Evolutionary conservation across 1,140 invertebrate species (phyloP).

Genomic region (Vollenhovia emeryi): DNA sequence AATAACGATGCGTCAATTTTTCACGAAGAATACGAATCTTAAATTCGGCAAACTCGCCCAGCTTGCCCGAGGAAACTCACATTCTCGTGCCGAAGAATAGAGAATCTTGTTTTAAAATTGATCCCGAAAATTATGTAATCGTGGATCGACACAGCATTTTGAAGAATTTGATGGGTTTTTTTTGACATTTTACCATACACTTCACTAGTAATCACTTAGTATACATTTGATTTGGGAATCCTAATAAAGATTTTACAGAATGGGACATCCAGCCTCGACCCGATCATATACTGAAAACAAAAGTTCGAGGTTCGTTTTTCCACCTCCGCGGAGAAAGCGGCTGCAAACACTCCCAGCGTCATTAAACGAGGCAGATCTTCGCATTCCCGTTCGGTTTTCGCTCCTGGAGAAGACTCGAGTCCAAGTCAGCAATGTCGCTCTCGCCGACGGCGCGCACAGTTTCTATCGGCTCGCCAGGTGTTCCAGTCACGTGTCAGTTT

Average conservation of each 20-base stretch:
- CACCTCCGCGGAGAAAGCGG: not conserved
- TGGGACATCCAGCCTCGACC: not conserved
- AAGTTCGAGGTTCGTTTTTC: not conserved
- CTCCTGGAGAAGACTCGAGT: not conserved
- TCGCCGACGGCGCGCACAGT: constrained; percentile 29
- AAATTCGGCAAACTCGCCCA: not conserved
- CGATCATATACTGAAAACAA: not conserved
- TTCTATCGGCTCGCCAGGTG: constrained; percentile 60
- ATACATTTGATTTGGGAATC: no score
- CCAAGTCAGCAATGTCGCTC: not conserved
- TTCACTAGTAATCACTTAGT: no score
- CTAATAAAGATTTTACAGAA: no score
- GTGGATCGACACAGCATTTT: no score
- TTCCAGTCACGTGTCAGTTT: constrained; percentile 64
- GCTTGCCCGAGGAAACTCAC: no score
- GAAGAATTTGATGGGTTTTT: no score
- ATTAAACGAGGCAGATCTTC: not conserved
- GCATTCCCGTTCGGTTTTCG: not conserved
- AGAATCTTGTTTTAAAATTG: no score
- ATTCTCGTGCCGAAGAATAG: no score
- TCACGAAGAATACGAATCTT: not conserved
- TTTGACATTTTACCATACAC: no score
- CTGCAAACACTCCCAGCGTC: not conserved
- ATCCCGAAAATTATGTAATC: no score
- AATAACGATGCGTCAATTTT: not conserved